Evolutionary conservation across 1,140 invertebrate species (phyloP), one percentile per base, ranked within the genome.

Genomic region (Zaprionus vittiger): DNA sequence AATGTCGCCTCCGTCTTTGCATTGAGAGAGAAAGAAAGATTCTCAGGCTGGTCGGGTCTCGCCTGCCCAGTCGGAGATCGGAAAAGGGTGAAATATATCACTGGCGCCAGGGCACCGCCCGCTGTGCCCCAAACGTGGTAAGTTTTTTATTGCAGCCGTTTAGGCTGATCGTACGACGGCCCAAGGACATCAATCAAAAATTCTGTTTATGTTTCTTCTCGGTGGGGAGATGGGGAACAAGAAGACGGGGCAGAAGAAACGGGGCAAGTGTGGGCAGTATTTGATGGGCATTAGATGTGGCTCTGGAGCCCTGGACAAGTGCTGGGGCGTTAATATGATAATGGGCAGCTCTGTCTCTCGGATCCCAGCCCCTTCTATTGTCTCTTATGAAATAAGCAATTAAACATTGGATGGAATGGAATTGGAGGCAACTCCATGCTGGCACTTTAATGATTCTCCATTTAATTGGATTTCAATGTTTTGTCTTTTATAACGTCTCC

Each of bases 401-500:
- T 89, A 89, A 89, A 90, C 81, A 68, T 6, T 47, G 41, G 41
- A 47, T 11, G 7, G 7, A 17, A n/a, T 75, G 81, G 75, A 90
- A 84, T 84, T 84, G 81, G 79, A 79, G 73, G 52, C 71, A 71
- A 24, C 79, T 79, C 37, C 79, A 85, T 89, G 84, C 85, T 90
- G 84, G 81, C 85, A 72, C 26, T 75, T 89, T 90, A 87, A 89
- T 77, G 79, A 66, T 59, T 57, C 56, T 47, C 38, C 85, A 85
- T 90, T 89, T 89, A 89, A 89, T 89, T 89, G 85, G 76, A 80
- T 89, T 89, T 90, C 85, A 90, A 89, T 89, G 85, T 89, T 90
- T 79, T 63, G 76, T 66, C 26, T 77, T 66, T 78, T 74, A 60
- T 78, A 28, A 28, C 41, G 5, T 22, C 26, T 15, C 22, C 49